These are phyloP conservation scores for Crematogaster levior DNA, from an alignment of 2,888 invertebrate species.

Conservation along the genomic window DNA sequence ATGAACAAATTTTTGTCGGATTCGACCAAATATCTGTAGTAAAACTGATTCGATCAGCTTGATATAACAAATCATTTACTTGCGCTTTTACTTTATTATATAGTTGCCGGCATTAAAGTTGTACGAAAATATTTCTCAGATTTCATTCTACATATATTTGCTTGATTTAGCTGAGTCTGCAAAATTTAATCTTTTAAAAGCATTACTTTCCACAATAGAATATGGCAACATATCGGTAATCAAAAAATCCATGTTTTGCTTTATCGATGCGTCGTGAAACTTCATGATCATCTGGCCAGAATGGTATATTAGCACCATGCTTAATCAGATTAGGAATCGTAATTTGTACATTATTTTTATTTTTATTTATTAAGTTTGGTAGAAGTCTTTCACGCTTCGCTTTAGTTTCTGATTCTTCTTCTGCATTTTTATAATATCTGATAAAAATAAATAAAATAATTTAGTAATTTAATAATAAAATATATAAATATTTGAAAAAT, in stretches of 20 bases:
- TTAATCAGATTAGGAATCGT: background rate
- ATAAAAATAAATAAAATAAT: too few relatives aligned
- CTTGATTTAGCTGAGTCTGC: background rate
- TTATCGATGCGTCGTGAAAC: background rate
- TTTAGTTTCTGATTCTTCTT: background rate
- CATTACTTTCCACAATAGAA: background rate
- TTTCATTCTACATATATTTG: background rate
- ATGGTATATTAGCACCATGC: background rate
- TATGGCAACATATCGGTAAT: background rate
- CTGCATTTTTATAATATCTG: background rate
- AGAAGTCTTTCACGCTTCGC: background rate
- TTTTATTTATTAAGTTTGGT: background rate
- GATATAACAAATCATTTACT: background rate
- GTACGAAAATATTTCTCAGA: background rate
- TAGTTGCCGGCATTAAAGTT: constrained; percentile 1
- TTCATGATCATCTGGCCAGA: constrained; percentile 3
- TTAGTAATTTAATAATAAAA: too few relatives aligned
- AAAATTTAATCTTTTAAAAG: background rate
- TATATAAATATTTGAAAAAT: too few relatives aligned
- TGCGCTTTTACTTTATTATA: background rate
- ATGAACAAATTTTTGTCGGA: background rate
- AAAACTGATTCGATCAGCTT: background rate
- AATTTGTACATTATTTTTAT: background rate
- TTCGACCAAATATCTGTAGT: constrained; percentile 7
- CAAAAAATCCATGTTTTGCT: background rate